Percentiles rank a stretch among this genome's conserved stretches.
phyloP scores from a whole-genome alignment of 1,140 invertebrate species.

The Drosophila sulfurigaster region DNA sequence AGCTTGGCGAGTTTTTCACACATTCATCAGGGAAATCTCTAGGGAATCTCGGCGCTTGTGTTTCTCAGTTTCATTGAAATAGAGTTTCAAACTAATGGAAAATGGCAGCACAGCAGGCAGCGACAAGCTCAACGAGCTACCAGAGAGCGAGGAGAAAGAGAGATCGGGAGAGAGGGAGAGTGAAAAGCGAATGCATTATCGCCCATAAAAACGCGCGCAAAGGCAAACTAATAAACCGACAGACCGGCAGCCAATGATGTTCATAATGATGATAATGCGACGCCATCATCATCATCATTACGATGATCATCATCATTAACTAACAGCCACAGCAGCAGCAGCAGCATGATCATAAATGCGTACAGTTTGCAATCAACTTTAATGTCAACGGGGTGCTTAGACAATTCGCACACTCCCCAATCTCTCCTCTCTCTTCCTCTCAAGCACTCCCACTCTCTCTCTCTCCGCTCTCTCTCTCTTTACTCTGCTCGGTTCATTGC shows the following conservation, averaged over 20 bases:
- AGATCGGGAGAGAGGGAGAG: background rate
- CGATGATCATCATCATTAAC: conserved; percentile 9
- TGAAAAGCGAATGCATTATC: conserved; percentile 22
- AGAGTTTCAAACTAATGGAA: conserved; percentile 37
- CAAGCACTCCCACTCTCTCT: background rate
- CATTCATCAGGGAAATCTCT: conserved; percentile 19
- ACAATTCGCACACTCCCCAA: conserved; percentile 26
- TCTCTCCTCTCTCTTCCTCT: background rate
- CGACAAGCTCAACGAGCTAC: background rate
- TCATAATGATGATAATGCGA: conserved; percentile 65
- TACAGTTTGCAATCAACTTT: conserved; percentile 80
- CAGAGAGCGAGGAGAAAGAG: background rate
- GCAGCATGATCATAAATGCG: conserved; percentile 61
- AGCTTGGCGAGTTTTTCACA: conserved; percentile 19
- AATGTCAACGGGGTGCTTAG: conserved; percentile 67
- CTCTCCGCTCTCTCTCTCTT: background rate
- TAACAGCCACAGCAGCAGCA: conserved; percentile 22
- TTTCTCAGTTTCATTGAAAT: conserved; percentile 28
- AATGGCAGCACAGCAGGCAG: conserved; percentile 30
- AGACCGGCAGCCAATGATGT: conserved; percentile 59
- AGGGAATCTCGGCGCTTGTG: conserved; percentile 14
- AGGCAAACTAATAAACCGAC: conserved; percentile 75
- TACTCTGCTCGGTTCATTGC: conserved; percentile 55
- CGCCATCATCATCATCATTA: conserved; percentile 40
- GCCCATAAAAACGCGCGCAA: conserved; percentile 68